These are phyloP conservation scores for Crossocerus cetratus DNA, from an alignment of 2,888 invertebrate genomes.

Conservation along the genomic window DNA sequence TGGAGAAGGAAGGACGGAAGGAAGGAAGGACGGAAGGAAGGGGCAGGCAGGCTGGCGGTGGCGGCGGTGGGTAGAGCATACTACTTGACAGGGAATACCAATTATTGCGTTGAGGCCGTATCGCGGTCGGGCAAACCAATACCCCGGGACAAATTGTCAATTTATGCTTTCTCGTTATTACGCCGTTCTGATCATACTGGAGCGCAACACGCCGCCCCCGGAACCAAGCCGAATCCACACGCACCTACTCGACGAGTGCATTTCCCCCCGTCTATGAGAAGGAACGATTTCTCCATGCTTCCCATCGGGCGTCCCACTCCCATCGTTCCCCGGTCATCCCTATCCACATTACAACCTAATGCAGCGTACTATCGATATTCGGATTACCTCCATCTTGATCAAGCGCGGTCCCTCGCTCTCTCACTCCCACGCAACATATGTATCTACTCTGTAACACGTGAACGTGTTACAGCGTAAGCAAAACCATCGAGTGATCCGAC, in stretches of 20 bases:
- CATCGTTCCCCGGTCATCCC: no score
- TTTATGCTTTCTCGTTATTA: slow-evolving; percentile 73
- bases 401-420: no score
- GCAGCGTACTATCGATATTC: no score
- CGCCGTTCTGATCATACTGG: slow-evolving; percentile 66
- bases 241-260: slow-evolving; percentile 45
- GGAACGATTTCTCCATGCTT: slow-evolving; percentile 22
- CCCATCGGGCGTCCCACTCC: no score
- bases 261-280: slow-evolving; percentile 40
- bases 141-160: slow-evolving; percentile 71
- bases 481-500: no score
- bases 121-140: slow-evolving; percentile 58
- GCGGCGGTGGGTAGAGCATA: background rate
- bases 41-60: no score
- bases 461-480: no score
- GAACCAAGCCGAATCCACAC: slow-evolving; percentile 37
- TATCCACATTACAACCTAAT: no score
- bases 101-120: slow-evolving; percentile 57
- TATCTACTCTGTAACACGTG: no score
- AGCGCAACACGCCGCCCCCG: slow-evolving; percentile 39
- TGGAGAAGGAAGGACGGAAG: background rate
- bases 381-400: no score
- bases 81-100: slow-evolving; percentile 55
- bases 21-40: background rate
- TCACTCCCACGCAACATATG: no score